Percentiles rank a stretch among this genome's conserved stretches.
phyloP scores from a whole-genome alignment of 2,113 vertebrate species.

The Myrmecobius fasciatus region DNA sequence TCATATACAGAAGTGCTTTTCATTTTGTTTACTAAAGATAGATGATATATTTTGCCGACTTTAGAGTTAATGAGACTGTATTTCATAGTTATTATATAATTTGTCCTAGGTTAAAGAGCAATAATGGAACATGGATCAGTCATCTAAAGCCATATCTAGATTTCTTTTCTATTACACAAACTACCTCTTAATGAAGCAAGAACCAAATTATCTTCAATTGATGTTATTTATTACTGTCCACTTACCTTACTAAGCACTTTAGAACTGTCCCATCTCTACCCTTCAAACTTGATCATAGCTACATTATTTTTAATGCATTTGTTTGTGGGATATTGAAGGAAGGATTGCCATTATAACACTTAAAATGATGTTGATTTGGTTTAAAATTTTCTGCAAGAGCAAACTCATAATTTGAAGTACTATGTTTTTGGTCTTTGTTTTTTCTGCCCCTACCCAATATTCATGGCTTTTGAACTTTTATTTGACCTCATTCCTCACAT shows the following conservation, averaged over 20 bases:
- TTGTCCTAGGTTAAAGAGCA: background rate
- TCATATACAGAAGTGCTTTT: background rate
- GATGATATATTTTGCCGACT: background rate
- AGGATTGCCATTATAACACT: background rate
- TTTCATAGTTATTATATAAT: background rate
- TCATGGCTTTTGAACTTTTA: background rate
- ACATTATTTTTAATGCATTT: background rate
- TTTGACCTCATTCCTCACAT: background rate
- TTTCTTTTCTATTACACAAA: background rate
- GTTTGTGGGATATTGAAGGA: background rate
- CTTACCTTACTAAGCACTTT: background rate
- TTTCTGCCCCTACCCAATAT: background rate
- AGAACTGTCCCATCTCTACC: background rate
- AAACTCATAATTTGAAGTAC: background rate
- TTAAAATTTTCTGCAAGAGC: slow-evolving; percentile 22
- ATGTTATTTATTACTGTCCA: background rate
- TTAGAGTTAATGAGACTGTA: background rate
- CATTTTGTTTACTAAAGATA: background rate
- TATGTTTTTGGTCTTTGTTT: background rate
- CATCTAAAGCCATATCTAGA: background rate
- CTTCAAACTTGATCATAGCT: background rate
- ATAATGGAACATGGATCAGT: background rate
- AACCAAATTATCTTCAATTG: background rate
- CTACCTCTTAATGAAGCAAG: background rate
- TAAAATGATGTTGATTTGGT: background rate